Evolutionary conservation across 1,140 invertebrate species (phyloP).

Genomic region (Drosophila aff.): DNA sequence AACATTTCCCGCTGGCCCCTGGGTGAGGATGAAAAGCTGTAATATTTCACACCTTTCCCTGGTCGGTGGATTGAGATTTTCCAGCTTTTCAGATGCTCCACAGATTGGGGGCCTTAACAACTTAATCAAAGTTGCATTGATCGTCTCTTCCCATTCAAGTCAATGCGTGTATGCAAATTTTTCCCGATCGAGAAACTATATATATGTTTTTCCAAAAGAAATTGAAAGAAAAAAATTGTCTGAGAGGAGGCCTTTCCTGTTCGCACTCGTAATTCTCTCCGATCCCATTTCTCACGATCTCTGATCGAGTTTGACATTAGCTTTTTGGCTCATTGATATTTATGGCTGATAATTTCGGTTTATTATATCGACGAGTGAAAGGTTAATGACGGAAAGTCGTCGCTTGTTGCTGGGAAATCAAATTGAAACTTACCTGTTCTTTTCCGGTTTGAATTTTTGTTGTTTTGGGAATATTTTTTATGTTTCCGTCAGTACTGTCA

Average conservation of each 20-base stretch:
- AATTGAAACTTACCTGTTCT: slow-evolving; percentile 21
- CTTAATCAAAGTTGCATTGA: slow-evolving; percentile 50
- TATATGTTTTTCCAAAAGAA: slow-evolving; percentile 8
- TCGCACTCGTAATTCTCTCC: slow-evolving; percentile 14
- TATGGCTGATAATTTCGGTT: slow-evolving; percentile 65
- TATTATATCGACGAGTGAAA: slow-evolving; percentile 52
- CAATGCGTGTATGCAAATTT: slow-evolving; percentile 19
- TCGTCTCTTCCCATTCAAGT: not conserved
- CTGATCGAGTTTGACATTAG: slow-evolving; percentile 43
- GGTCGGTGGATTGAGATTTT: not conserved
- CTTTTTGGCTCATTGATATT: slow-evolving; percentile 62
- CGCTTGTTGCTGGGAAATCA: slow-evolving; percentile 31
- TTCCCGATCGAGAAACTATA: slow-evolving; percentile 16
- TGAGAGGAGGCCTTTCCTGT: slow-evolving; percentile 11
- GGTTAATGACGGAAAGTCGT: slow-evolving; percentile 56
- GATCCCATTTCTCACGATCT: slow-evolving; percentile 57
- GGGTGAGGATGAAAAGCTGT: slow-evolving; percentile 26
- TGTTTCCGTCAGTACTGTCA: slow-evolving; percentile 5
- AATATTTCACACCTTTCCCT: slow-evolving; percentile 52
- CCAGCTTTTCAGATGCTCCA: slow-evolving; percentile 4
- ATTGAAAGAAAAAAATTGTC: slow-evolving; percentile 20
- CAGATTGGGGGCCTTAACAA: slow-evolving; percentile 32
- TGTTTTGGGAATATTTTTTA: slow-evolving; percentile 5
- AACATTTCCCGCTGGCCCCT: slow-evolving; percentile 65
- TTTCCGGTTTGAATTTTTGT: slow-evolving; percentile 11